Conservation (phyloP, 2,113 vertebrate species). For the Crocuta crocuta region DNA sequence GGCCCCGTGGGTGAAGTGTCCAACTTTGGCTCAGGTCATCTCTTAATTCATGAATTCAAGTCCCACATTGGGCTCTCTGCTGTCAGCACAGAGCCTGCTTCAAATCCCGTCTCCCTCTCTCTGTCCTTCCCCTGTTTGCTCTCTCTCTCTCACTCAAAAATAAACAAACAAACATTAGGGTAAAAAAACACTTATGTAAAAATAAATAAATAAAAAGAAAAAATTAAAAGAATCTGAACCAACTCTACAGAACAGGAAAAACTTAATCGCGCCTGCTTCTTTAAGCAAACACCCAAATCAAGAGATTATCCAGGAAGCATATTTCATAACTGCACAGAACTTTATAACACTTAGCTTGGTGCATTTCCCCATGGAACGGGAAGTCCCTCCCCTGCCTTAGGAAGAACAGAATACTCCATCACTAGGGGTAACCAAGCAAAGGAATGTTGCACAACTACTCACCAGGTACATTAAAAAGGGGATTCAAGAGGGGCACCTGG, state of each 20-base stretch:
- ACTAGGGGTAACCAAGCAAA: not conserved
- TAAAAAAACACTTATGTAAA: too few relatives aligned
- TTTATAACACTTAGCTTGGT: not conserved
- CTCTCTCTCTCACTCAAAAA: too few relatives aligned
- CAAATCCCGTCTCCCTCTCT: too few relatives aligned
- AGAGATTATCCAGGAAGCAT: not conserved
- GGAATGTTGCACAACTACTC: not conserved
- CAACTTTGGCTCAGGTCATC: too few relatives aligned
- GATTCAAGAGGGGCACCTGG: not conserved
- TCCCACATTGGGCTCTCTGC: too few relatives aligned
- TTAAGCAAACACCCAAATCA: conserved; percentile 30
- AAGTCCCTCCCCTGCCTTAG: not conserved
- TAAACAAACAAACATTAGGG: too few relatives aligned
- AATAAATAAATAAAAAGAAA: too few relatives aligned
- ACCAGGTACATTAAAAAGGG: not conserved
- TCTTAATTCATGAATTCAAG: too few relatives aligned
- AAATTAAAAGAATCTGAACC: not conserved
- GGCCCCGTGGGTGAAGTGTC: too few relatives aligned
- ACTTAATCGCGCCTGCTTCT: not conserved
- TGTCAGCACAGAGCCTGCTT: too few relatives aligned
- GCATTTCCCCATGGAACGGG: not conserved
- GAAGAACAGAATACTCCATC: not conserved
- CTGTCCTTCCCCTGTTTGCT: too few relatives aligned
- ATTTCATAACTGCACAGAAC: not conserved
- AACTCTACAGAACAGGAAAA: not conserved